phyloP scores from a whole-genome alignment of 2,797 vertebrate genomes.

The Lophotriccus pileatus region DNA sequence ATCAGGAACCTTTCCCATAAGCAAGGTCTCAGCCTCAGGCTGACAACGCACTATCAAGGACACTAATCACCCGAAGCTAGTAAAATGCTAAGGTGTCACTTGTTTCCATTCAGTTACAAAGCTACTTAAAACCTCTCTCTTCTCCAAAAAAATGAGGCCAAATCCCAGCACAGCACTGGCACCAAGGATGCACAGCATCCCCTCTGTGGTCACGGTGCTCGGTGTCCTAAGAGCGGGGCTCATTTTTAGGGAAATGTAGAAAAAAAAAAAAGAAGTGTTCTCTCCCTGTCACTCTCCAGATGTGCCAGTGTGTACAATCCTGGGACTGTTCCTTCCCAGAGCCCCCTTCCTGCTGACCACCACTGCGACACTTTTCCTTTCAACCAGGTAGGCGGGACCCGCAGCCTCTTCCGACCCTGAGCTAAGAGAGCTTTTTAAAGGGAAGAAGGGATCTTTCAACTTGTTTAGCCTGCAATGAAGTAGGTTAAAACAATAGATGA shows the following conservation, averaged over 20 bases:
- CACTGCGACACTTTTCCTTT: slow-evolving; percentile 21
- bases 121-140: background rate
- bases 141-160: background rate
- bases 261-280: background rate
- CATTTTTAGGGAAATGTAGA: accelerated
- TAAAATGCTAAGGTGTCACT: background rate
- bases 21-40: background rate
- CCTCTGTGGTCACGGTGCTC: background rate
- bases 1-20: background rate
- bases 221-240: background rate
- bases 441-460: slow-evolving; percentile 62
- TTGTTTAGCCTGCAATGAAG: slow-evolving; percentile 67
- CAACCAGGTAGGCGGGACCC: slow-evolving; percentile 47
- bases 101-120: background rate
- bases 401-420: slow-evolving; percentile 39
- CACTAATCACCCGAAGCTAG: background rate
- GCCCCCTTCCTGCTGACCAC: slow-evolving; percentile 32
- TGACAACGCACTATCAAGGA: background rate
- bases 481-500: slow-evolving; percentile 71
- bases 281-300: background rate
- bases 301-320: background rate
- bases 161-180: background rate
- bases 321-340: slow-evolving; percentile 3
- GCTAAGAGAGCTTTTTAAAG: slow-evolving; percentile 25
- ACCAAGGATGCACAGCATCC: accelerated